phyloP scores from a whole-genome alignment of 2,888 invertebrate species.

The Drosophila leonis region DNA sequence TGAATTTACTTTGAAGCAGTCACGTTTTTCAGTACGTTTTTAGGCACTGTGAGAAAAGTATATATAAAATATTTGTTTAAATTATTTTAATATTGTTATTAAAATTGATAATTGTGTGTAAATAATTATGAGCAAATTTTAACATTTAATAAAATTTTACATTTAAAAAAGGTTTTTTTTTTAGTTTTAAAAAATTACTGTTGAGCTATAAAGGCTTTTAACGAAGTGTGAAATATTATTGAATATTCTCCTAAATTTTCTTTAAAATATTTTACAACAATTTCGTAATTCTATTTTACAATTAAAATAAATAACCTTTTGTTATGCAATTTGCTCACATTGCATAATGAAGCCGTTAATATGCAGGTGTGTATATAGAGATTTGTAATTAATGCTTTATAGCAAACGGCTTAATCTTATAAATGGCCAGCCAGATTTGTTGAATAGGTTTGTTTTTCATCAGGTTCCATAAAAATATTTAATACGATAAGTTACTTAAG shows the following conservation, averaged over 20 bases:
- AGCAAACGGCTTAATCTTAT: not conserved
- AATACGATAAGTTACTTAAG: conserved; percentile 23
- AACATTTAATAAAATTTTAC: too few relatives aligned
- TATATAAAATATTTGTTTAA: too few relatives aligned
- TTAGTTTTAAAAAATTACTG: too few relatives aligned
- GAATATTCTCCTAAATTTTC: too few relatives aligned
- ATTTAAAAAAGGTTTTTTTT: too few relatives aligned
- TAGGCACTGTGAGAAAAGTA: conserved; percentile 11
- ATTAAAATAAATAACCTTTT: not conserved
- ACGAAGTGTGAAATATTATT: too few relatives aligned
- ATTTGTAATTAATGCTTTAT: not conserved
- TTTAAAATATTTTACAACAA: not conserved
- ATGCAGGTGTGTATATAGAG: not conserved
- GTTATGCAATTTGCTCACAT: not conserved
- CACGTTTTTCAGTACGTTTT: conserved; percentile 3
- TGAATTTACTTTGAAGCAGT: conserved; percentile 8
- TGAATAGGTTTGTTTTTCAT: not conserved
- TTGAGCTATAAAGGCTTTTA: not conserved
- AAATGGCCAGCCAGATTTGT: not conserved
- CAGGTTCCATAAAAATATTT: not conserved
- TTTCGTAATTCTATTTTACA: not conserved
- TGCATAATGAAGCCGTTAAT: conserved; percentile 7
- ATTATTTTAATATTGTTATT: too few relatives aligned
- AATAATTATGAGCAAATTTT: not conserved
- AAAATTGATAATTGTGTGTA: not conserved